These are phyloP conservation scores for Pristionchus fissidentatus DNA, from an alignment of 2,888 invertebrate species.

Conservation along the genomic window DNA sequence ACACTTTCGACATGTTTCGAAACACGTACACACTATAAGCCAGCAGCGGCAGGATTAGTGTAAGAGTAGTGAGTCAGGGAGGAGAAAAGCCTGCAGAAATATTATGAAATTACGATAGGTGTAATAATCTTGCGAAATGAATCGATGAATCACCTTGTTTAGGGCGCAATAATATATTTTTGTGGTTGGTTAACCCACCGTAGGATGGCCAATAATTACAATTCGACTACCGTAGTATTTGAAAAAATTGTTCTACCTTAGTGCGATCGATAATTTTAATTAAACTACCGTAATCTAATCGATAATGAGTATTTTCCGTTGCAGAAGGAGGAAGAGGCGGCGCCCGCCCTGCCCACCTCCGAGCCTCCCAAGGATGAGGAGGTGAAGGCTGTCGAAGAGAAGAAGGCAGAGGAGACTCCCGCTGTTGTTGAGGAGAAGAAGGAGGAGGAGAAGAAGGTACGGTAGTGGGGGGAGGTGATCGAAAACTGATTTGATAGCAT, in stretches of 20 bases:
- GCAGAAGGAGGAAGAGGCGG: constrained; percentile 53
- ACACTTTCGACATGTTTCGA: constrained; percentile 22
- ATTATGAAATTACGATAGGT: too few relatives aligned
- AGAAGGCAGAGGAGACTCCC: background rate
- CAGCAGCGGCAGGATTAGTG: background rate
- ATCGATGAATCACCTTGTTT: background rate
- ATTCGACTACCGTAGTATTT: constrained; percentile 47
- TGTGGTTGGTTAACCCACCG: background rate
- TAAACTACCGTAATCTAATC: constrained; percentile 44
- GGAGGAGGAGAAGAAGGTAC: constrained; percentile 54
- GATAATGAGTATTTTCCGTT: background rate
- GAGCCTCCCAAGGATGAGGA: constrained; percentile 60
- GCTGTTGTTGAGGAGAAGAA: constrained; percentile 46
- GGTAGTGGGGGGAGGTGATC: too few relatives aligned
- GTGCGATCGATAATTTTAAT: background rate
- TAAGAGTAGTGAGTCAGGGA: background rate
- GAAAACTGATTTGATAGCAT: too few relatives aligned
- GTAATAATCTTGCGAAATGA: constrained; percentile 40
- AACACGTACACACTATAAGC: constrained; percentile 5
- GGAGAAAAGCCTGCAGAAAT: background rate
- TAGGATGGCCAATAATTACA: background rate
- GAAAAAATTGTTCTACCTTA: constrained; percentile 50
- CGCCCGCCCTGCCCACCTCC: constrained; percentile 60
- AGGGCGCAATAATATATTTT: background rate
- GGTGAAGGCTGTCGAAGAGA: constrained; percentile 38